Percentiles rank a stretch among this genome's conserved stretches.
phyloP scores from a whole-genome alignment of 35 echinoderm and acorn worm genomes.

The Patiria miniata region DNA sequence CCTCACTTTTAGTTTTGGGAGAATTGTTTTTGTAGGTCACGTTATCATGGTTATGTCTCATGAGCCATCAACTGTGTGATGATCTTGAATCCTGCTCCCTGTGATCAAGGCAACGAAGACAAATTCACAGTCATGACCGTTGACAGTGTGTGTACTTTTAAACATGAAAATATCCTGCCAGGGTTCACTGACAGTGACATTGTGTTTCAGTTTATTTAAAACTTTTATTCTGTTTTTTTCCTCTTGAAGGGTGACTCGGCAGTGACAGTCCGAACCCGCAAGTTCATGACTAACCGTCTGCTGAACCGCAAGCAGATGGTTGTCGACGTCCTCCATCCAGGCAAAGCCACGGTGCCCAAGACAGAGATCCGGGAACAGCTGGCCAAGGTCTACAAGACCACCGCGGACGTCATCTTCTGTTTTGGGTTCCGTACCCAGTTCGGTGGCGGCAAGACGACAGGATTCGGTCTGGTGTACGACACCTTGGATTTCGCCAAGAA shows the following conservation, averaged over 20 bases:
- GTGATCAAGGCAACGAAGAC: no score
- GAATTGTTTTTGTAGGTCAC: no score
- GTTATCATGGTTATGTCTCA: no score
- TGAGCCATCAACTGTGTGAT: no score
- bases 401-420: slow-evolving; percentile 95
- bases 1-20: no score
- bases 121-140: no score
- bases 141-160: no score
- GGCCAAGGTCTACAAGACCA: slow-evolving; percentile 89
- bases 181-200: background rate
- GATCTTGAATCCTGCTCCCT: no score
- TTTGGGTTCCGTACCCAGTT: slow-evolving; percentile 98
- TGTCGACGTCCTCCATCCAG: slow-evolving; percentile 93
- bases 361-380: slow-evolving; percentile 91
- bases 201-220: background rate
- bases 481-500: slow-evolving; percentile 97
- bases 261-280: slow-evolving; percentile 91
- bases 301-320: slow-evolving; percentile 93
- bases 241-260: slow-evolving; percentile 81
- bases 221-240: slow-evolving; percentile 8
- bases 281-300: slow-evolving; percentile 98
- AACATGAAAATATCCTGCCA: background rate
- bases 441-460: slow-evolving; percentile 94
- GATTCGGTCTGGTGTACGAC: slow-evolving; percentile 97
- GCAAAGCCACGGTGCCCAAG: slow-evolving; percentile 88